Evolutionary conservation across 1,140 invertebrate species (phyloP), one percentile per base, ranked within the genome.

Genomic region (Temnothorax longispinosus): DNA sequence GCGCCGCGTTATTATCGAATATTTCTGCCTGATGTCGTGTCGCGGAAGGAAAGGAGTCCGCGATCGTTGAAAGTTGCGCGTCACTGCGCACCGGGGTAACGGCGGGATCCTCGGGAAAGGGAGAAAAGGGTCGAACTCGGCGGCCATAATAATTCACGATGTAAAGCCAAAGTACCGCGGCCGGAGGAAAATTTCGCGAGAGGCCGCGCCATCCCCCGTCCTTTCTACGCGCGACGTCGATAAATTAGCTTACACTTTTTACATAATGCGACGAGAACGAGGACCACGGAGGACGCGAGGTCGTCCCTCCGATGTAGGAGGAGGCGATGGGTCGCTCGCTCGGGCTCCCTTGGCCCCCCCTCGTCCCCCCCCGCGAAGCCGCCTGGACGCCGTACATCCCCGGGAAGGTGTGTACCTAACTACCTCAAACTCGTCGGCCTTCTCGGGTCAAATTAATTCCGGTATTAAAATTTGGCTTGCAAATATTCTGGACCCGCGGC

Each of bases 381-480:
- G 44, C 13, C 7, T 27, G 71, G 56, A 32, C 21, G 35, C 47
- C 56, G 72, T 62, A 44, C 74, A 77, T 35, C 82, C 71, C 74
- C 71, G 81, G 47, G 58, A 67, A 85, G 67, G 88, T 87, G 88
- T 91, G 85, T 87, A 91, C 88, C 86, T 91, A 89, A 87, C 84
- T 88, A 87, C 93, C 93, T 93, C 89, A 86, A 94, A 93, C 93
- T 93, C 93, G 91, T 91, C 91, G 90, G 88, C 81, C 93, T 95
- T 91, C 93, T 93, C 93, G 93, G 94, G 94, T 95, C 94, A 95
- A 95, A 95, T 95, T 95, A 95, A 95, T 95, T 95, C 94, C 92
- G 93, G 95, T 95, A 95, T 95, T 95, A 95, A 95, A 95, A 95
- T 95, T 95, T 95, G 95, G 95, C 95, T 95, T 95, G 95, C 95